Evolutionary conservation across 2,797 vertebrate species (phyloP), one percentile per base, ranked within the genome.

Genomic region (Odontamblyopus lacepedii): DNA sequence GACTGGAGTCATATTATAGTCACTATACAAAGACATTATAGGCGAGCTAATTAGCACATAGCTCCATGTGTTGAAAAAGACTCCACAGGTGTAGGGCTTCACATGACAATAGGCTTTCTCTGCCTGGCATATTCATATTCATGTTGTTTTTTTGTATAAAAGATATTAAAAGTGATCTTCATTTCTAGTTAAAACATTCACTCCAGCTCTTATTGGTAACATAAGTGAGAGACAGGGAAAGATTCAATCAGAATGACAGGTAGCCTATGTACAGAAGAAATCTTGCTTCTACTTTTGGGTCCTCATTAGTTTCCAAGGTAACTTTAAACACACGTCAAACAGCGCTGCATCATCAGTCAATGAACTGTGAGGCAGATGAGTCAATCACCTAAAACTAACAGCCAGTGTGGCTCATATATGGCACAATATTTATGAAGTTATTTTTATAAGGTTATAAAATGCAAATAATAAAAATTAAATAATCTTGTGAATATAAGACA

Each of bases 261-360:
- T 55, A n/a, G 19, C 19, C n/a, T n/a, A 23, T 1, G 76, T 74
- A 38, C 4, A 35, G 61, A n/a, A 71, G 2, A 78, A 77, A 81
- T 70, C 32, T 44, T 60, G 62, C 65, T 78, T 79, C 73, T 16
- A 4, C 72, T 75, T 77, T 72, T 66, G 23, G 70, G 23, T 19
- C 68, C 12, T 78, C 32, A 65, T 70, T 83, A 50, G 78, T 85
- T 77, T 75, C 74, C 71, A 84, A 63, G 78, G 83, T 68, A 81
- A 87, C 80, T 75, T 75, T 55, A 70, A 73, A 72, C 48, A 67
- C 29, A 50, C 50, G 15, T 76, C 38, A 66, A 7, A 27, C 48
- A 71, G 35, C 4, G 4, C 13, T 57, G 57, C 51, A 8, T 67
- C 67, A 55, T 5, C 15, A 5, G 63, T 5, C 63, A 44, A n/a